Evolutionary conservation across 2,797 vertebrate species (phyloP).

Genomic region (Tenualosa thibaudeaui): DNA sequence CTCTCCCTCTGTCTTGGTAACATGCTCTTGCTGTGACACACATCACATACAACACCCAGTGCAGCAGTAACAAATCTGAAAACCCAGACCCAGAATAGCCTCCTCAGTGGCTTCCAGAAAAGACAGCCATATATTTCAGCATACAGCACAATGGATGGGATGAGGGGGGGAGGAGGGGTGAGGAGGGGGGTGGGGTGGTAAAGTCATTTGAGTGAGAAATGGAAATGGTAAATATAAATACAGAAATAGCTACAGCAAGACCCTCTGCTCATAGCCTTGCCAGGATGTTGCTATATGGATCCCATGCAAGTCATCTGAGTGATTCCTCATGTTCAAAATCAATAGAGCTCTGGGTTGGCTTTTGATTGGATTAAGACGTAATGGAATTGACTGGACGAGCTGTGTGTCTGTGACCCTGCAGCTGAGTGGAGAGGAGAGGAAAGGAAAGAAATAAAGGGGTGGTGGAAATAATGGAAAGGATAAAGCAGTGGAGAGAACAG

Average conservation of each 20-base stretch:
- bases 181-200: not conserved
- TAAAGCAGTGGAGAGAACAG: not conserved
- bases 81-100: constrained; percentile 2
- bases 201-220: constrained; percentile 13
- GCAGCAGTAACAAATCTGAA: constrained; percentile 9
- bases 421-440: not conserved
- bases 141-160: not conserved
- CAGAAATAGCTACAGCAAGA: constrained; percentile 57
- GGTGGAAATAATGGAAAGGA: not conserved
- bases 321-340: constrained; percentile 71
- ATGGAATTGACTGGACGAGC: constrained; percentile 73
- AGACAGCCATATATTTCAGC: not conserved
- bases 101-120: not conserved
- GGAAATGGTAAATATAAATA: constrained; percentile 26
- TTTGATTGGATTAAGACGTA: constrained; percentile 76
- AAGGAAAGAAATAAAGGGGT: not conserved
- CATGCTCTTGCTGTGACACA: constrained; percentile 16
- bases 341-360: constrained; percentile 67
- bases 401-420: constrained; percentile 61
- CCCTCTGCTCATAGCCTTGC: constrained; percentile 64
- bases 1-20: not conserved
- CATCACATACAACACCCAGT: constrained; percentile 17
- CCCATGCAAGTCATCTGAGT: constrained; percentile 60
- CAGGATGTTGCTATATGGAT: constrained; percentile 62
- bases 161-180: not conserved